Conservation (phyloP, 2,113 vertebrate genomes). For the Salvator merianae region DNA sequence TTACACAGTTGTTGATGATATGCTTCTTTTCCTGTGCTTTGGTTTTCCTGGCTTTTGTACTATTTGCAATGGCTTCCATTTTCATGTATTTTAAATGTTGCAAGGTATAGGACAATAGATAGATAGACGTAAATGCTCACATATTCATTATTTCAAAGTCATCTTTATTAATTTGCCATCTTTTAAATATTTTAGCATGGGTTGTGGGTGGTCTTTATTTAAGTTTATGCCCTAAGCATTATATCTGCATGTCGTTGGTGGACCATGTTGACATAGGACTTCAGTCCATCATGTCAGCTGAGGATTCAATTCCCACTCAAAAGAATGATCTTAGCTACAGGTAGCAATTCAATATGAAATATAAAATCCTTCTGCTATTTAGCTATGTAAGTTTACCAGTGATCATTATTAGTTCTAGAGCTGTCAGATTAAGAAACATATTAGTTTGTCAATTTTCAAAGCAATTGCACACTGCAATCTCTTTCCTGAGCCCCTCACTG, state of each 20-base stretch:
- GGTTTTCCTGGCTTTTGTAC: too few species aligned
- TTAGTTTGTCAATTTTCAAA: background rate
- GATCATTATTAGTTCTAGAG: fast-evolving
- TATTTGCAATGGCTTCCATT: too few species aligned
- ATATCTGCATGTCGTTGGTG: background rate
- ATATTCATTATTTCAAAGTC: too few species aligned
- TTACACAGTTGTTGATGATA: too few species aligned
- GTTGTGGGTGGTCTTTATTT: too few species aligned
- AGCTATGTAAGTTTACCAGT: conserved; percentile 10
- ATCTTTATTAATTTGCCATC: too few species aligned
- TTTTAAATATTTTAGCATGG: too few species aligned
- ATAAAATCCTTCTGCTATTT: background rate
- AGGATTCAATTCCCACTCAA: background rate
- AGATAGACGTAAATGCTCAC: too few species aligned
- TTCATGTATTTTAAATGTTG: too few species aligned
- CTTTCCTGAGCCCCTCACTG: background rate
- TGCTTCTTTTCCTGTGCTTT: too few species aligned
- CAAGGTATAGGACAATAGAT: too few species aligned
- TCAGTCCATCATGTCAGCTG: background rate
- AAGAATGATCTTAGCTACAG: background rate
- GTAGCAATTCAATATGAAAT: conserved; percentile 5
- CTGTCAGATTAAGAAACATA: conserved; percentile 16
- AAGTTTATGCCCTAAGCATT: too few species aligned
- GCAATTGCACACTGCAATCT: conserved; percentile 19
- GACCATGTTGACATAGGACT: background rate